Evolutionary conservation across 2,113 vertebrate species (phyloP), one percentile per base, ranked within the genome.

Genomic region (Bostrychus sinensis): DNA sequence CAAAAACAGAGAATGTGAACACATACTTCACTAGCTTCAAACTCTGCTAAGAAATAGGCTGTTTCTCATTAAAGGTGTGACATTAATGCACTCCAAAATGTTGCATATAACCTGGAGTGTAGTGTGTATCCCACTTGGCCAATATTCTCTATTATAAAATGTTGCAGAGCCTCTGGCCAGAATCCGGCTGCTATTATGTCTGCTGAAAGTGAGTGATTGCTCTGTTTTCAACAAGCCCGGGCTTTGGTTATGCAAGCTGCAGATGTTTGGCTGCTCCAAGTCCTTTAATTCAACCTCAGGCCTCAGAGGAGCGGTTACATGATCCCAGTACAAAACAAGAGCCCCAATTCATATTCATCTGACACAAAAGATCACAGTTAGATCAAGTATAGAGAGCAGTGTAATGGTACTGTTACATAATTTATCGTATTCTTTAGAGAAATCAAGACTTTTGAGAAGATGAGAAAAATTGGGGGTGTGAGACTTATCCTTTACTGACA

Each of bases 171-270:
- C 70, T 65, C 59, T 79, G 77, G 79, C 56, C 64, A 72, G 65
- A 75, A 61, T 87, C 82, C 82, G 82, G 41, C 41, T 11, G 50
- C 57, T 70, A 56, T 78, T 74, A 62, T 71, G 74, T 70, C 62
- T 62, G 43, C 77, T 70, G 42, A 75, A 70, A 66, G 26, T 78
- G 70, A 80, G 48, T 62, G 70, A 78, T 62, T 57, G 66, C 30
- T n/a, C 42, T 80, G 62, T 74, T 70, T 72, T 71, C 4, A 3
- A 38, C 38, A 38, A 59, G 66, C 56, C 26, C 6, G 59, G 22
- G 38, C 58, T 46, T 48, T 32, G 61, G 82, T 89, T 89, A 85
- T 62, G 79, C 59, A 89, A 88, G 25, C 67, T 74, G 68, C 84
- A 89, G 82, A 85, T 83, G 87, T 89, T 78, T 84, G 83, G 74